Conservation (phyloP, 2,113 vertebrate species). For the Hirundichthys speculiger region DNA sequence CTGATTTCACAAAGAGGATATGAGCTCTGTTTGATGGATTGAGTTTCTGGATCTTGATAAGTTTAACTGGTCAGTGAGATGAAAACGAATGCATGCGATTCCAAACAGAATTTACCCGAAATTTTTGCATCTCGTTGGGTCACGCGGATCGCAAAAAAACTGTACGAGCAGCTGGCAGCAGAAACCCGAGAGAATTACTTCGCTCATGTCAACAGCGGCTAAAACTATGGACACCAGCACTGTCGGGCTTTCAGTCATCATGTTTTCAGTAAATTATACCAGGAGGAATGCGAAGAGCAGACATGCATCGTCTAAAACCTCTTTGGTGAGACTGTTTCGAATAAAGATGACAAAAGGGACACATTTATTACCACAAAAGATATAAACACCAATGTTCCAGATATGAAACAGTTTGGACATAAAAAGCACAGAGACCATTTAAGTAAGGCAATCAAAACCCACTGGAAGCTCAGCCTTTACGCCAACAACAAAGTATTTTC, state of each 20-base stretch:
- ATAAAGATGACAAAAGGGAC: slow-evolving; percentile 6
- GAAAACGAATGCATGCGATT: slow-evolving; percentile 48
- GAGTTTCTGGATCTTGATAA: slow-evolving; percentile 52
- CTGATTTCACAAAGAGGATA: slow-evolving; percentile 57
- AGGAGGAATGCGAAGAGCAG: slow-evolving; percentile 36
- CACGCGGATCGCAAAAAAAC: slow-evolving; percentile 39
- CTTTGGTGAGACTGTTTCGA: slow-evolving; percentile 27
- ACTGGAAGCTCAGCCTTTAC: not conserved
- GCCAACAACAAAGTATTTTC: too few relatives aligned
- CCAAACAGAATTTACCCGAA: slow-evolving; percentile 49
- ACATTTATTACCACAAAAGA: too few relatives aligned
- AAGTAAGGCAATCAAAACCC: not conserved
- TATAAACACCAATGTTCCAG: not conserved
- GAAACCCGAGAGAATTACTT: slow-evolving; percentile 61
- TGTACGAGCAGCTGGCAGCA: slow-evolving; percentile 35
- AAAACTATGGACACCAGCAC: slow-evolving; percentile 31
- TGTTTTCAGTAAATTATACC: slow-evolving; percentile 40
- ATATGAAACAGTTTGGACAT: not conserved
- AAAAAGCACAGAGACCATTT: not conserved
- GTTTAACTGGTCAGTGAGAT: slow-evolving; percentile 59
- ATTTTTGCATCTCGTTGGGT: slow-evolving; percentile 43
- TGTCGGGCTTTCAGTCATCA: slow-evolving; percentile 58
- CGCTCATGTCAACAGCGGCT: slow-evolving; percentile 63
- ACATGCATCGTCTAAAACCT: slow-evolving; percentile 8
- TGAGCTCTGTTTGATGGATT: slow-evolving; percentile 75